Conservation (phyloP, 2,797 vertebrate genomes). For the Pogonophryne albipinna region DNA sequence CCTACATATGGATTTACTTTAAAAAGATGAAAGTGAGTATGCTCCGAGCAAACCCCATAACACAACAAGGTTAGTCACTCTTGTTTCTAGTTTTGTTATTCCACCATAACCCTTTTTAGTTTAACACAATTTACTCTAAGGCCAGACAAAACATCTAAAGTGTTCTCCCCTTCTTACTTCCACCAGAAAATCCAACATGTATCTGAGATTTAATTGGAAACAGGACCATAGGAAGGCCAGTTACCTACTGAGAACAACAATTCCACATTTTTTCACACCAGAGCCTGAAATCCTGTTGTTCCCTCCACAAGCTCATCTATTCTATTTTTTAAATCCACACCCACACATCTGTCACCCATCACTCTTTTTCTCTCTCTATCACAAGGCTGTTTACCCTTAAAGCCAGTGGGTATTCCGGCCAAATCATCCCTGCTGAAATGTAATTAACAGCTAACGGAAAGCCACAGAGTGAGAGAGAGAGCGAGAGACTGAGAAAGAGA, state of each 20-base stretch:
- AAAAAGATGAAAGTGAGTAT: neutral
- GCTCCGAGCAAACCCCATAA: neutral
- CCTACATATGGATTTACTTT: constrained; percentile 3
- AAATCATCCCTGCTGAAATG: constrained; percentile 81
- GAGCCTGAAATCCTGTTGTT: constrained; percentile 51
- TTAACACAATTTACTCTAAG: constrained; percentile 7
- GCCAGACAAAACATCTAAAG: constrained; percentile 14
- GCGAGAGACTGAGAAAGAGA: neutral
- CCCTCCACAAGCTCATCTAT: constrained; percentile 47
- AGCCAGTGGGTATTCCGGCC: constrained; percentile 73
- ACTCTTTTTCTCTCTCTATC: constrained; percentile 54
- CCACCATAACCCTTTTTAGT: neutral
- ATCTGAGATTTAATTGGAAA: constrained; percentile 38
- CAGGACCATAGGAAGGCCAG: constrained; percentile 31
- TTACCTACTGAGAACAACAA: constrained; percentile 45
- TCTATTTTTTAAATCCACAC: constrained; percentile 53
- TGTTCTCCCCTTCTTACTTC: neutral
- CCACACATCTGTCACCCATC: constrained; percentile 56
- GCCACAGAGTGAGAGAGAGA: constrained; percentile 22
- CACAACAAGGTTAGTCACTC: neutral
- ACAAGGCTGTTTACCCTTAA: constrained; percentile 75
- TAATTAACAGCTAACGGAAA: constrained; percentile 79
- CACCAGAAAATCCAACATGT: constrained; percentile 23
- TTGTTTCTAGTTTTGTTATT: neutral
- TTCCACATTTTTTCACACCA: constrained; percentile 42